These are phyloP conservation scores for Drosophila sechellia DNA, from an alignment of 1,140 invertebrate genomes.

Conservation along the genomic window DNA sequence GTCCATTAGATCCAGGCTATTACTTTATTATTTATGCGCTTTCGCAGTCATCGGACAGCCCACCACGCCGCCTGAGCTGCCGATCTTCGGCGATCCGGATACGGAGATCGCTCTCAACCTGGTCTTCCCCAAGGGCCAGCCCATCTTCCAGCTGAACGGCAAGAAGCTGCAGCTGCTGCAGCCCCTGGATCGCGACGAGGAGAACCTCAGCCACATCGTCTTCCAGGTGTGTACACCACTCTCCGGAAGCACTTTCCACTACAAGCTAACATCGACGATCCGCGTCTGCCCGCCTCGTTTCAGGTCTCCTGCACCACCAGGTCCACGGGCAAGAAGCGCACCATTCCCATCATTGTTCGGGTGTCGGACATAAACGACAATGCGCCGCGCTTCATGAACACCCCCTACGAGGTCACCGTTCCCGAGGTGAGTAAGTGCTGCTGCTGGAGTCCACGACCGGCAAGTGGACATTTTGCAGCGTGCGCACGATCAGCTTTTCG, in stretches of 20 bases:
- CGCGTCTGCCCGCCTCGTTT: constrained; percentile 55
- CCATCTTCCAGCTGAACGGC: constrained; percentile 92
- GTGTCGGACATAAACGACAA: constrained; percentile 97
- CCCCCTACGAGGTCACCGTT: constrained; percentile 92
- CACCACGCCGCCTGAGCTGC: constrained; percentile 91
- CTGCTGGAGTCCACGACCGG: neutral
- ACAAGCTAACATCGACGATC: constrained; percentile 3
- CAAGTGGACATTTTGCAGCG: constrained; percentile 40
- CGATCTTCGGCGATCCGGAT: constrained; percentile 92
- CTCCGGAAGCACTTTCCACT: neutral
- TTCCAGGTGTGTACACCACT: constrained; percentile 88
- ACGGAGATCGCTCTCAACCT: constrained; percentile 92
- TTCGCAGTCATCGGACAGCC: constrained; percentile 91
- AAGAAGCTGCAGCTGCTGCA: constrained; percentile 91
- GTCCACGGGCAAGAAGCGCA: constrained; percentile 90
- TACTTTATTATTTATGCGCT: constrained; percentile 26
- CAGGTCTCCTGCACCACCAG: constrained; percentile 92
- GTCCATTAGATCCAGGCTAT: constrained; percentile 25
- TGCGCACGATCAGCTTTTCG: constrained; percentile 45
- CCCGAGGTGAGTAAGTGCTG: constrained; percentile 89
- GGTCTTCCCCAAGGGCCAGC: constrained; percentile 90
- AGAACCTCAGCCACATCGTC: constrained; percentile 93
- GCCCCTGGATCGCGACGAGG: constrained; percentile 93
- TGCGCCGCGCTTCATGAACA: constrained; percentile 91
- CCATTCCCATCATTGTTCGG: constrained; percentile 94